Conservation (phyloP, 2,888 invertebrate species). For the Elmis aenea region DNA sequence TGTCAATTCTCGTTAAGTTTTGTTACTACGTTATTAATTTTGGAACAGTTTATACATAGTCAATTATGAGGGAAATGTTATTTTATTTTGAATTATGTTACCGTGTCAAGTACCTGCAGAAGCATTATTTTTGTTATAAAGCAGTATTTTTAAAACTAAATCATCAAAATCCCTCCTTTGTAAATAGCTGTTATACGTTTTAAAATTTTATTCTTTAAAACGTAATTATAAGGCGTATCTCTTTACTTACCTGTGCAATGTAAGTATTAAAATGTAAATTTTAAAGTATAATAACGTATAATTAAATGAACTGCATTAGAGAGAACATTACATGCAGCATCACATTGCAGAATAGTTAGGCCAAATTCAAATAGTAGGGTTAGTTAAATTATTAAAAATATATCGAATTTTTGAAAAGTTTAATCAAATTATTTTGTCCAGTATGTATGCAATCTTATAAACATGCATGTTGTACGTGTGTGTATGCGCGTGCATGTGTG, state of each 20-base stretch:
- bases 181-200: constrained; percentile 42
- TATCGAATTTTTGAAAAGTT: constrained; percentile 19
- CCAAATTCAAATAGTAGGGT: constrained; percentile 10
- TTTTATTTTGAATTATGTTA: constrained; percentile 8
- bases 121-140: constrained; percentile 25
- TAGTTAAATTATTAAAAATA: constrained; percentile 2
- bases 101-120: constrained; percentile 25
- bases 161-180: constrained; percentile 38
- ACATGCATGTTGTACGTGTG: too few species aligned
- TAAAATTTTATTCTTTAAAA: constrained; percentile 43
- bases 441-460: too few species aligned
- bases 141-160: constrained; percentile 23
- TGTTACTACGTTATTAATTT: too few species aligned
- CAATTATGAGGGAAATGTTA: constrained; percentile 23
- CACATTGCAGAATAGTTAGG: constrained; percentile 19
- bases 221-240: constrained; percentile 8
- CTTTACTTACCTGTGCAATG: neutral
- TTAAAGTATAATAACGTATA: neutral
- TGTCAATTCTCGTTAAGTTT: neutral
- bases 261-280: neutral
- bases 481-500: too few species aligned
- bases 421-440: constrained; percentile 20
- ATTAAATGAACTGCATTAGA: neutral
- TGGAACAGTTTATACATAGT: too few species aligned
- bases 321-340: constrained; percentile 13